phyloP scores from a whole-genome alignment of 2,888 invertebrate genomes.

The Polietes domitor region DNA sequence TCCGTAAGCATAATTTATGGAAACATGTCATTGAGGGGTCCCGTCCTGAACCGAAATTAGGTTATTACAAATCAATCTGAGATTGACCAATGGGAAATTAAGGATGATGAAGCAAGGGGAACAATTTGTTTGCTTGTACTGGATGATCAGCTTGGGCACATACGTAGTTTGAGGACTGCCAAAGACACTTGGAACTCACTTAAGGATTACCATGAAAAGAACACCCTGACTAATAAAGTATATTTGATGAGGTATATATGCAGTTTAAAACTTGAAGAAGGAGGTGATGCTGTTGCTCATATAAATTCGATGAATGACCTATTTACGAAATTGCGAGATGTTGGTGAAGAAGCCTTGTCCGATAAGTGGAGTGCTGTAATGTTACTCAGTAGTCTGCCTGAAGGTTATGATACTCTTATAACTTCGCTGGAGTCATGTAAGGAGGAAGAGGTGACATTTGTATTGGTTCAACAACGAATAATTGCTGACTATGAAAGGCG shows the following conservation, averaged over 20 bases:
- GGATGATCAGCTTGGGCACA: constrained; percentile 38
- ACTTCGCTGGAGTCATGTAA: not conserved
- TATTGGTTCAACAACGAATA: constrained; percentile 56
- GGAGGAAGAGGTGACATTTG: constrained; percentile 41
- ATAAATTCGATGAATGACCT: constrained; percentile 47
- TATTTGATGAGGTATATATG: constrained; percentile 37
- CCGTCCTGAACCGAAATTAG: not conserved
- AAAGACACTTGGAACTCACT: constrained; percentile 18
- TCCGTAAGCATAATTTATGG: constrained; percentile 59
- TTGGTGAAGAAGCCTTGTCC: constrained; percentile 44
- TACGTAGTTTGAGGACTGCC: constrained; percentile 35
- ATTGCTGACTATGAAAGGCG: constrained; percentile 38
- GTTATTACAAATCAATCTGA: no score
- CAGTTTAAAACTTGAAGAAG: constrained; percentile 37
- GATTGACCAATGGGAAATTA: not conserved
- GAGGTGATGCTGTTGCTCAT: constrained; percentile 37
- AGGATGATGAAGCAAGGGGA: constrained; percentile 10
- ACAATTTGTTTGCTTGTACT: constrained; percentile 14
- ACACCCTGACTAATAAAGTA: not conserved
- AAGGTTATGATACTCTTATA: constrained; percentile 22
- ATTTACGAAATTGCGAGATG: constrained; percentile 37
- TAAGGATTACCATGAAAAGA: constrained; percentile 29
- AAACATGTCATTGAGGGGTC: constrained; percentile 43
- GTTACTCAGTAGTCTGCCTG: constrained; percentile 35
- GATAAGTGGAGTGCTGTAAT: constrained; percentile 49